These are phyloP conservation scores for Drosophila meridiana DNA, from an alignment of 2,888 invertebrate genomes.

Conservation along the genomic window DNA sequence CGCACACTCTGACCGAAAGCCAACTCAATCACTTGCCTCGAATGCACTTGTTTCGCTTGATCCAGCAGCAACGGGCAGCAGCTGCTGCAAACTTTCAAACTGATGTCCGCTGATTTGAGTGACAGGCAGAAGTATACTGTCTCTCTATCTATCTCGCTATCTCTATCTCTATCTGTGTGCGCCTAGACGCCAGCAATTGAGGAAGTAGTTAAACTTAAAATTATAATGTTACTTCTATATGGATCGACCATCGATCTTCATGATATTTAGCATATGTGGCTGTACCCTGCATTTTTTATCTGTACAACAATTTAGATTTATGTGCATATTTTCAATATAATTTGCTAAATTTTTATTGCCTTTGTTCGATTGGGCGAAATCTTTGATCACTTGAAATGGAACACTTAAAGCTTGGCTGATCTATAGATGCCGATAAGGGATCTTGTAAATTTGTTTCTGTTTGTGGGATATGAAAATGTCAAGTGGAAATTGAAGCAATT, in stretches of 20 bases:
- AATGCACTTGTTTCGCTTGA: conserved; percentile 53
- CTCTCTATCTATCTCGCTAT: not conserved
- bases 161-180: not conserved
- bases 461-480: not conserved
- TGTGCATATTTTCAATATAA: conserved; percentile 39
- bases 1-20: conserved; percentile 25
- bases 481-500: not conserved
- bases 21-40: conserved; percentile 27
- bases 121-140: conserved; percentile 34
- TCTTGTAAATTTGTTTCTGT: not conserved
- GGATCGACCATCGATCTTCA: conserved; percentile 40
- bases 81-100: conserved; percentile 59
- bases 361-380: conserved; percentile 38
- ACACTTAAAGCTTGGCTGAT: not conserved
- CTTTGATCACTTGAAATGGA: conserved; percentile 22
- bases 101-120: conserved; percentile 39
- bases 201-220: conserved; percentile 56
- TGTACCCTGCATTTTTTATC: conserved; percentile 12
- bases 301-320: conserved; percentile 74
- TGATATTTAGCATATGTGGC: conserved; percentile 52
- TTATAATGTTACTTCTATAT: conserved; percentile 35
- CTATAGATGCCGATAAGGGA: not conserved
- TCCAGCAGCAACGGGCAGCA: not conserved
- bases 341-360: conserved; percentile 43
- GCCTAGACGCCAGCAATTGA: conserved; percentile 57